Conservation (phyloP, 2,888 invertebrate genomes). For the Campopleginae sp. region DNA sequence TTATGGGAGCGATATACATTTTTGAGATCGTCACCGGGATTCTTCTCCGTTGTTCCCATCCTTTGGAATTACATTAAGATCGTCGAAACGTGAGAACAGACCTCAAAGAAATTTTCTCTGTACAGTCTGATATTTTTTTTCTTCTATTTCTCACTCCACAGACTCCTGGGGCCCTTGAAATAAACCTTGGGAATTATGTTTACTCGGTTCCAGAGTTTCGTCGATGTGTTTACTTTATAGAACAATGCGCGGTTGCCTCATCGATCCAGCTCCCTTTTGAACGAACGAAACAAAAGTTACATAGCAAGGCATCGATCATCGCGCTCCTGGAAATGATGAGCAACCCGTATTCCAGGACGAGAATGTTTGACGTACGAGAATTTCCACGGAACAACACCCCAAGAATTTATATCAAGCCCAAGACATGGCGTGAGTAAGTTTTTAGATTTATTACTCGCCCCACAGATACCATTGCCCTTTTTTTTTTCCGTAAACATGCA, state of each 20-base stretch:
- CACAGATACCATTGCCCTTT: neutral
- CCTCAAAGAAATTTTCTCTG: neutral
- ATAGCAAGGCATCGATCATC: neutral
- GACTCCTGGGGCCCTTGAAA: too few species aligned
- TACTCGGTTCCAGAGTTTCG: neutral
- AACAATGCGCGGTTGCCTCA: neutral
- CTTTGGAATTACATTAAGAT: constrained; percentile 27
- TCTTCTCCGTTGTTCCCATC: constrained; percentile 21
- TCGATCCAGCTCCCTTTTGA: neutral
- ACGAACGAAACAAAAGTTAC: neutral
- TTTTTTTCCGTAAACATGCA: neutral
- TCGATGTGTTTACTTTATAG: neutral
- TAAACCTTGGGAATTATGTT: too few species aligned
- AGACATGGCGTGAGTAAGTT: neutral
- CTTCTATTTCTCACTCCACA: too few species aligned
- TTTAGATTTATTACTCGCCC: constrained; percentile 3
- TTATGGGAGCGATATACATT: neutral
- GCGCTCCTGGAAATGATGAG: neutral
- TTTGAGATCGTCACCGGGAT: constrained; percentile 14
- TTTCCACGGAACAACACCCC: neutral
- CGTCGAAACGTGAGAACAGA: constrained; percentile 2
- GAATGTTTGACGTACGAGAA: neutral
- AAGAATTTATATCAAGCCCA: neutral
- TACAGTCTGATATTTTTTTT: neutral
- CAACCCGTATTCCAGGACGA: neutral